These are phyloP conservation scores for Encarsia formosa DNA, from an alignment of 2,888 invertebrate species.

Conservation along the genomic window DNA sequence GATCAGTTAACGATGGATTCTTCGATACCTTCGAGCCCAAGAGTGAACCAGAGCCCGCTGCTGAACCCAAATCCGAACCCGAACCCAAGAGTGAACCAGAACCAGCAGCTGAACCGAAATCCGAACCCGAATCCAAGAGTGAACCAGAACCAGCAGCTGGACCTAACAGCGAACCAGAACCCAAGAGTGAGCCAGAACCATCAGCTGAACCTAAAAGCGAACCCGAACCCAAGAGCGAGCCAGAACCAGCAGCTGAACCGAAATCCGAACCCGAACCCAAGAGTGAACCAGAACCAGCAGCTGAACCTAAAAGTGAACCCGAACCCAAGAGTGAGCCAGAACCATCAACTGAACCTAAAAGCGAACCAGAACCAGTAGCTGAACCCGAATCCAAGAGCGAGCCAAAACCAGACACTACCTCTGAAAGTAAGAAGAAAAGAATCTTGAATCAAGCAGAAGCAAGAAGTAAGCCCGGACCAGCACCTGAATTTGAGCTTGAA, in stretches of 20 bases:
- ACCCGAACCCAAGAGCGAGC: conserved; percentile 30
- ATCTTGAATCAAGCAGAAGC: conserved; percentile 33
- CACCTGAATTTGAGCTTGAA: conserved; percentile 30
- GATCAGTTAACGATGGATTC: conserved; percentile 33
- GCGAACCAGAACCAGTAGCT: conserved; percentile 30
- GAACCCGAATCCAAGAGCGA: conserved; percentile 20
- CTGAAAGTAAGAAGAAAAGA: conserved; percentile 27
- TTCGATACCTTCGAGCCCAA: conserved; percentile 30
- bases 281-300: conserved; percentile 32
- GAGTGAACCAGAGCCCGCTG: conserved; percentile 31
- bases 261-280: conserved; percentile 30
- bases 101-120: conserved; percentile 31
- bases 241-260: conserved; percentile 29
- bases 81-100: conserved; percentile 28
- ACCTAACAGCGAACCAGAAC: conserved; percentile 23
- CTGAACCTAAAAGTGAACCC: conserved; percentile 28
- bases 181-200: conserved; percentile 26
- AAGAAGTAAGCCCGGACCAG: conserved; percentile 37
- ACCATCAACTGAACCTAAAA: conserved; percentile 30
- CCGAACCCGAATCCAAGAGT: conserved; percentile 35
- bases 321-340: conserved; percentile 35
- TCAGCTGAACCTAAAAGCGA: conserved; percentile 28
- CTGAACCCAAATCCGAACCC: conserved; percentile 30
- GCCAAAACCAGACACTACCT: conserved; percentile 33
- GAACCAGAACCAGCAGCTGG: conserved; percentile 35